Percentiles rank a stretch among this genome's conserved stretches.
Evolutionary conservation across 2,888 invertebrate species (phyloP).

Genomic region (Drosophila histrio): DNA sequence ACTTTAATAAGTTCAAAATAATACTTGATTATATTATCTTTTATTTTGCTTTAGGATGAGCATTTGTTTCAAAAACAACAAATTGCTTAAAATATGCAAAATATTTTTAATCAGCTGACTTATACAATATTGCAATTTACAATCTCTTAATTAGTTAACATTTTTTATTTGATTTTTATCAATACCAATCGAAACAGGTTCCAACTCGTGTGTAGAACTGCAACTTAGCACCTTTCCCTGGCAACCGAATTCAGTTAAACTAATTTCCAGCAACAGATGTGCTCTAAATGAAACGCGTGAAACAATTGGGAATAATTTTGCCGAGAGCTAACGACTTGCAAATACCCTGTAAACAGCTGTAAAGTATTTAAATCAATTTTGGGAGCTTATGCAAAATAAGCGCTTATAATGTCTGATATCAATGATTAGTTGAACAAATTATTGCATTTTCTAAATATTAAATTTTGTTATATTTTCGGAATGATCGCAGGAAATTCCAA

Average conservation of each 20-base stretch:
- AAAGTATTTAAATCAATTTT: background rate
- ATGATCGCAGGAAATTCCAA: no score
- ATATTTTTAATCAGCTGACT: conserved; percentile 32
- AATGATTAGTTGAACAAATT: background rate
- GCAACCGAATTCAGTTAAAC: conserved; percentile 15
- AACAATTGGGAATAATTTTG: background rate
- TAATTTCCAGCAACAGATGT: conserved; percentile 17
- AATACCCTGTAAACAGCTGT: background rate
- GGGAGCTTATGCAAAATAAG: background rate
- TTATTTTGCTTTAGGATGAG: background rate
- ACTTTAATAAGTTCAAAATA: no score
- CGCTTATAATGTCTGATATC: background rate
- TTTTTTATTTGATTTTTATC: conserved; percentile 9
- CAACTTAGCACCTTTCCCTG: conserved; percentile 7
- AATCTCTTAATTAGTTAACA: conserved; percentile 36
- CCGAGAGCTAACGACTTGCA: background rate
- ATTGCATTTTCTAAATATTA: background rate
- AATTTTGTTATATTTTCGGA: background rate
- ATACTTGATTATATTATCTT: background rate
- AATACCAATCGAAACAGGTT: conserved; percentile 20
- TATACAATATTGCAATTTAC: conserved; percentile 35
- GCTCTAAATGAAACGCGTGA: background rate
- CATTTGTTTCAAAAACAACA: background rate
- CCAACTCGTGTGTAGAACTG: conserved; percentile 1
- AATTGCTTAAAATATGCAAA: conserved; percentile 38